Base-by-base conservation (phyloP, 2,113 vertebrate genomes). In the Scomber colias region DNA sequence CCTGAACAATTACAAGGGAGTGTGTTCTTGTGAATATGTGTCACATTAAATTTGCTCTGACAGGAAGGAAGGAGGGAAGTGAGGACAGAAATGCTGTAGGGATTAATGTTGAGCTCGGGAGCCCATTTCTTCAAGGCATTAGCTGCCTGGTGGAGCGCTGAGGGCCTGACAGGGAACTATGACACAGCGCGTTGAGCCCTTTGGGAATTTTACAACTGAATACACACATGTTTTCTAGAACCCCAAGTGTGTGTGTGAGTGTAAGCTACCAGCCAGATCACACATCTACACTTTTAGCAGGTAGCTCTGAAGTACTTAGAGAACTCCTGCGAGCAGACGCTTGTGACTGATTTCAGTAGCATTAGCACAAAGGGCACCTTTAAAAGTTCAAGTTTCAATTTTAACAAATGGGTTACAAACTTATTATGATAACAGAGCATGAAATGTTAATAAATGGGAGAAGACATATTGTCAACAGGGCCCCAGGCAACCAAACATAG, bases 81-180 rank as follows among this genome's bases (percentile, higher is more conserved):
- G 77, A 81, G 86, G 90, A 90, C 89, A 88, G 81, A 79, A 89
- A 89, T 70, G 87, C 83, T 91, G 88, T 70, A 85, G 82, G 85
- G 89, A 94, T 92, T 90, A 93, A 91, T 92, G 82, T 84, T 87
- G 83, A 88, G 88, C 89, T 83, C 68, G 8, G 78, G 79, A 90
- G 82, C 85, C 88, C 83, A 86, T 93, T 93, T 92, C 89, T 92
- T 89, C 85, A 75, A 87, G 84, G 89, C 89, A 92, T 94, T 94
- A 92, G 90, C 88, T 90, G 92, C 90, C 79, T 87, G 84, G 73
- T 92, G 91, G 65, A 94, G 91, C 88, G 79, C 82, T 73, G 83
- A 89, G 70, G 88, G 82, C 79, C 90, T 89, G 89, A 92, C 92
- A 90, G 88, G 82, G 59, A 81, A 85, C 89, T 87, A 86, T 89